Evolutionary conservation across 2,113 vertebrate species (phyloP).

Genomic region (Hystrix brachyura): DNA sequence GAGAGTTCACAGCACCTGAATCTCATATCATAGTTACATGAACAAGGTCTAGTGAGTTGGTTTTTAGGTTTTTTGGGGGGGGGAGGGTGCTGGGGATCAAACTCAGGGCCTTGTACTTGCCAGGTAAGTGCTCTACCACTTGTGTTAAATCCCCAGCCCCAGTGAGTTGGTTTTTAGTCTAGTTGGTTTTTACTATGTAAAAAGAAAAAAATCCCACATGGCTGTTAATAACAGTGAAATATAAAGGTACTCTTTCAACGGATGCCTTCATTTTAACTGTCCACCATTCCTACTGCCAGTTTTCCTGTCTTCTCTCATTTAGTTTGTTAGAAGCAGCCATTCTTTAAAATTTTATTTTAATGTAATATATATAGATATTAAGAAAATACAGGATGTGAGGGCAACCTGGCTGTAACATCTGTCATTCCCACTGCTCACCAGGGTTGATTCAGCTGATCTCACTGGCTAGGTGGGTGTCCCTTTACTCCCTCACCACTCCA

Average conservation of each 20-base stretch:
- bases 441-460: too few species aligned
- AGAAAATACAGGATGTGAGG: background rate
- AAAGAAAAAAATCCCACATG: background rate
- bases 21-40: background rate
- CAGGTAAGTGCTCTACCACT: too few species aligned
- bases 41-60: background rate
- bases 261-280: background rate
- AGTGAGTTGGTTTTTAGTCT: background rate
- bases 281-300: background rate
- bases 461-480: too few species aligned
- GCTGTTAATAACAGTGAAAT: background rate
- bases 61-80: background rate
- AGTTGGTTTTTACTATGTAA: background rate
- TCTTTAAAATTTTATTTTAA: background rate
- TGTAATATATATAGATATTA: background rate
- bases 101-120: too few species aligned
- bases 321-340: background rate
- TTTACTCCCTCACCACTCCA: too few species aligned
- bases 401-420: too few species aligned
- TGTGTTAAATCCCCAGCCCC: background rate
- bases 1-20: background rate
- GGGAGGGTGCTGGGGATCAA: too few species aligned
- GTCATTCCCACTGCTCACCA: too few species aligned
- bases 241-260: background rate
- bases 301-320: too few species aligned